Evolutionary conservation across 2,113 vertebrate genomes (phyloP).

Genomic region (Geococcyx californianus): DNA sequence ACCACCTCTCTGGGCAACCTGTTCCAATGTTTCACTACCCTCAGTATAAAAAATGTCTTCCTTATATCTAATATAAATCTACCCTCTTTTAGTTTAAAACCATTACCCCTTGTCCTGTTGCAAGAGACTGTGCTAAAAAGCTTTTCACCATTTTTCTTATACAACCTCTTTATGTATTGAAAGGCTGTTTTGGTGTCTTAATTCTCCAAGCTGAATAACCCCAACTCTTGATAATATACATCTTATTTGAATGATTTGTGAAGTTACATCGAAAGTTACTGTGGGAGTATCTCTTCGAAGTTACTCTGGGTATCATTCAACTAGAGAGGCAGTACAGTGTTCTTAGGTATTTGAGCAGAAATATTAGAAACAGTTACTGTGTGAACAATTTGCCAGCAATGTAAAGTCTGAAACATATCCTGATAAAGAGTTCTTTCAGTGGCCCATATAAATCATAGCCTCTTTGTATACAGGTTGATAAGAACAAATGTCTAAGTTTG

Average conservation of each 20-base stretch:
- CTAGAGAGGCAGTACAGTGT: background rate
- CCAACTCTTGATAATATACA: background rate
- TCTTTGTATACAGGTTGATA: background rate
- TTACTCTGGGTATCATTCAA: background rate
- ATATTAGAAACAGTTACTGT: background rate
- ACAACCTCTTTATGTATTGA: no score
- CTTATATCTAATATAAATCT: no score
- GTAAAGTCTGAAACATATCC: background rate
- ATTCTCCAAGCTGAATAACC: no score
- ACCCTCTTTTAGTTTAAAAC: no score
- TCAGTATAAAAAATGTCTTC: no score
- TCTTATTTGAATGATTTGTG: background rate
- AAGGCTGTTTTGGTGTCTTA: no score
- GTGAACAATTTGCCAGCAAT: background rate
- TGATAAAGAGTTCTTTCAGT: background rate
- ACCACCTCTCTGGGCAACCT: no score
- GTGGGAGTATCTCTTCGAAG: background rate
- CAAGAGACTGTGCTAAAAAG: no score
- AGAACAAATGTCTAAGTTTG: background rate
- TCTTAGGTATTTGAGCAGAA: background rate
- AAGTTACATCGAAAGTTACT: background rate
- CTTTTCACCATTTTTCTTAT: no score
- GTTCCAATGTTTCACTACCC: no score
- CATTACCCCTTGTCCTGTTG: no score
- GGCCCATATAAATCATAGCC: background rate